A percentile compares a stretch with the other conserved stretches of the same genome.
These are phyloP conservation scores for Pavo muticus DNA, from an alignment of 2,113 vertebrate genomes.

Conservation along the genomic window DNA sequence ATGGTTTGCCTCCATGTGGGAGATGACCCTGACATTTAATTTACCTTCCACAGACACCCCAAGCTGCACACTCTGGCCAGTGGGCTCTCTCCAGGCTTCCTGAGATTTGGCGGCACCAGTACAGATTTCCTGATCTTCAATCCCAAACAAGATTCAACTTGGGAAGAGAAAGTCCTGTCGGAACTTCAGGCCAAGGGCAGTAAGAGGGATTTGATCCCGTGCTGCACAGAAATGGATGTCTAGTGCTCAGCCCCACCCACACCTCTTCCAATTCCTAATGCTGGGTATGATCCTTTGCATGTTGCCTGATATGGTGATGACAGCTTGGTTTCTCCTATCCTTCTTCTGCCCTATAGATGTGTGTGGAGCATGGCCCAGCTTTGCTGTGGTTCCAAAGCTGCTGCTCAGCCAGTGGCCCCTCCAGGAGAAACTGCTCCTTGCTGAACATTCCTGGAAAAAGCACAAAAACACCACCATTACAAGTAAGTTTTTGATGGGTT, in stretches of 20 bases:
- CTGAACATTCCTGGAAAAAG: slow-evolving; percentile 50
- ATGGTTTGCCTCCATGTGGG: not conserved
- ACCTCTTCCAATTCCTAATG: too few relatives aligned
- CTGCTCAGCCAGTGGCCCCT: slow-evolving; percentile 74
- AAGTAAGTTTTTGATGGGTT: slow-evolving; percentile 60
- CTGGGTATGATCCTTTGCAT: not conserved
- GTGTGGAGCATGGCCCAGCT: slow-evolving; percentile 20
- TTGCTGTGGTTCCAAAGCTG: slow-evolving; percentile 38
- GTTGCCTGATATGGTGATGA: fast-evolving
- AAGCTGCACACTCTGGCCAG: slow-evolving; percentile 83
- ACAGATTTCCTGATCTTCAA: slow-evolving; percentile 92
- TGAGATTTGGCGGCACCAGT: slow-evolving; percentile 92
- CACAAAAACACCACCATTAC: slow-evolving; percentile 80
- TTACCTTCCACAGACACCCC: slow-evolving; percentile 79
- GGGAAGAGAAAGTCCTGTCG: slow-evolving; percentile 67
- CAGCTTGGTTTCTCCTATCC: not conserved
- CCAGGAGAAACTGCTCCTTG: slow-evolving; percentile 76
- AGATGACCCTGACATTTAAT: not conserved
- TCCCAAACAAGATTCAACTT: slow-evolving; percentile 75
- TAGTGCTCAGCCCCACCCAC: not conserved
- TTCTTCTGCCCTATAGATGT: slow-evolving; percentile 32
- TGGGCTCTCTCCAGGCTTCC: slow-evolving; percentile 86
- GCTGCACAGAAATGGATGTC: fast-evolving
- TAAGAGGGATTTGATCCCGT: not conserved
- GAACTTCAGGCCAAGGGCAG: slow-evolving; percentile 65